Percentiles rank a stretch among this genome's conserved stretches.
Evolutionary conservation across 2,113 vertebrate species (phyloP).

Genomic region (Phyllopteryx taeniolatus): DNA sequence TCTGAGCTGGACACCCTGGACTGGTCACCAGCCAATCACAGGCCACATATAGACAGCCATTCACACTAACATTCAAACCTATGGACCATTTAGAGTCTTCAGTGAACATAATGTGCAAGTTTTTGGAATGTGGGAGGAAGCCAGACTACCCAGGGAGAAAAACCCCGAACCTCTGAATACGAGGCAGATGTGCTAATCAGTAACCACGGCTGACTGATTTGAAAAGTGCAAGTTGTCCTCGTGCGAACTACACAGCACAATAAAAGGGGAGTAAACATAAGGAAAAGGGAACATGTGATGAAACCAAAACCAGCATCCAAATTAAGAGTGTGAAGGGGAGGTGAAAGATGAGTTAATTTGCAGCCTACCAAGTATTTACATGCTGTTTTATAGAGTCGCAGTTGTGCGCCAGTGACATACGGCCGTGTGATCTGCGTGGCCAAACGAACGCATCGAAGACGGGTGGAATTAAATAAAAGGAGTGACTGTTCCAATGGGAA

Average conservation of each 20-base stretch:
- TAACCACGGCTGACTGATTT: slow-evolving; percentile 4
- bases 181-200: neutral
- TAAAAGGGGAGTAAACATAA: neutral
- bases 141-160: too few species aligned
- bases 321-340: slow-evolving; percentile 11
- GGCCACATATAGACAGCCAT: neutral
- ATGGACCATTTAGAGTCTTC: neutral
- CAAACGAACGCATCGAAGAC: slow-evolving; percentile 32
- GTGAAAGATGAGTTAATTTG: slow-evolving; percentile 61
- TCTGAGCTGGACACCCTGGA: too few species aligned
- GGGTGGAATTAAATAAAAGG: slow-evolving; percentile 39
- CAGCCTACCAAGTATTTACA: slow-evolving; percentile 55
- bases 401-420: slow-evolving; percentile 54
- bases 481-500: slow-evolving; percentile 31
- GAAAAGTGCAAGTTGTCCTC: slow-evolving; percentile 12
- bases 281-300: slow-evolving; percentile 7
- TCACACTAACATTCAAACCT: neutral
- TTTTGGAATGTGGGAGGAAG: too few species aligned
- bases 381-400: slow-evolving; percentile 62
- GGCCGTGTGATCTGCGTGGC: slow-evolving; percentile 25
- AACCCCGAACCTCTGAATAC: neutral
- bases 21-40: neutral
- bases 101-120: too few species aligned
- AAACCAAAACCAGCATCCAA: neutral
- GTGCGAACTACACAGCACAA: slow-evolving; percentile 10